Percentiles rank a stretch among this genome's conserved stretches.
phyloP scores from a whole-genome alignment of 1,140 invertebrate species.

The Calycopis cecrops region DNA sequence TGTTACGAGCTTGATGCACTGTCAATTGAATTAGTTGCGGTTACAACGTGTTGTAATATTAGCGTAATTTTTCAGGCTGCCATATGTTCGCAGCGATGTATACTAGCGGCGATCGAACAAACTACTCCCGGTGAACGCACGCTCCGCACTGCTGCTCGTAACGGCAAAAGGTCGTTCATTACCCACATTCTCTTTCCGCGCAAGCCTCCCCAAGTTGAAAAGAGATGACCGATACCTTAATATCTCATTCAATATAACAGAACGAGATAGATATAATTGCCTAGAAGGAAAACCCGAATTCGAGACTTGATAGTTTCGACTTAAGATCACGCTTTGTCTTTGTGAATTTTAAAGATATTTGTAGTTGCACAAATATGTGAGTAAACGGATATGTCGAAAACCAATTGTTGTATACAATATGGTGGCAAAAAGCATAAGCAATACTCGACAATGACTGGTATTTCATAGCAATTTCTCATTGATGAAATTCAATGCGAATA shows the following conservation, averaged over 20 bases:
- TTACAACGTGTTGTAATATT: constrained; percentile 60
- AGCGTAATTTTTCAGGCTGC: constrained; percentile 69
- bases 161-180: constrained; percentile 72
- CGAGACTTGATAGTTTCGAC: constrained; percentile 68
- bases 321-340: constrained; percentile 63
- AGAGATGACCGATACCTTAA: constrained; percentile 37
- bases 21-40: constrained; percentile 26
- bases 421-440: constrained; percentile 23
- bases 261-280: constrained; percentile 37
- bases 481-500: constrained; percentile 15
- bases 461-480: constrained; percentile 22
- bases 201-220: constrained; percentile 65
- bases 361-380: constrained; percentile 59
- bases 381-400: constrained; percentile 56
- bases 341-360: constrained; percentile 64
- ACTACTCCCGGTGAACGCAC: constrained; percentile 58
- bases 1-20: constrained; percentile 46
- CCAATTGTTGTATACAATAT: constrained; percentile 38
- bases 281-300: constrained; percentile 62
- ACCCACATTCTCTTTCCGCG: constrained; percentile 74
- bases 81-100: constrained; percentile 52
- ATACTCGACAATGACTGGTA: constrained; percentile 24
- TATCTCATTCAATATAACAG: constrained; percentile 22
- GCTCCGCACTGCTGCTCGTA: constrained; percentile 69
- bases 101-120: constrained; percentile 31